Base-by-base conservation (phyloP, 2,888 invertebrate species). In the Lymantria monacha region DNA sequence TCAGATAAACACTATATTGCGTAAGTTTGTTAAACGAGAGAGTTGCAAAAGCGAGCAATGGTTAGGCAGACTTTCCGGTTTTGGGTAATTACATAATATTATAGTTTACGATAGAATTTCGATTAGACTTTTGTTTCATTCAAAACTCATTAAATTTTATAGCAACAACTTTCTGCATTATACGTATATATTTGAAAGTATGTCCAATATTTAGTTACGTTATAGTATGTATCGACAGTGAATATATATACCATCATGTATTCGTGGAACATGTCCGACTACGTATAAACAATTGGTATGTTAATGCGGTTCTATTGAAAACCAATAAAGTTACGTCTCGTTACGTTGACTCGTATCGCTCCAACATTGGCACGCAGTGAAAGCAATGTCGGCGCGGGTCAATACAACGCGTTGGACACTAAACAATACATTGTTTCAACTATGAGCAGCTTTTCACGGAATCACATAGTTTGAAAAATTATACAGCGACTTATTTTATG, bases 361-460 rank as follows among this genome's bases (percentile, higher is more conserved):
- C 8, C 37, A 38, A 42, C 33, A 33, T 33, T 33, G 33, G 33
- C 33, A 33, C 9, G 33, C 58, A 52, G 57, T 49, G 66, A 63
- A 69, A 61, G 60, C 57, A 49, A 42, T 45, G 52, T 44, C 51
- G 50, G 40, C 51, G 44, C 48, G 59, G 66, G 56, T 59, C 63
- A 59, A 13, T 33, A 13, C 36, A 13, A 13, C 12, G 37, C 9
- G 15, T 31, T 14, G 9, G 11, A 22, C 3, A 22, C 22, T 22
- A 5, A 22, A 22, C 22, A 22, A 22, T 22, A 22, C 22, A 22
- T 22, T 22, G 22, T 22, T 22, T 22, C 22, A 22, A 22, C 2
- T 22, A 22, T 22, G 22, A 22, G 22, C 5, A 22, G 22, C 5
- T 22, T 5, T 22, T 22, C 22, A 22, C 22, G 5, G 3, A 5